Base-by-base conservation (phyloP, 2,888 invertebrate species). In the Lagria hirta region DNA sequence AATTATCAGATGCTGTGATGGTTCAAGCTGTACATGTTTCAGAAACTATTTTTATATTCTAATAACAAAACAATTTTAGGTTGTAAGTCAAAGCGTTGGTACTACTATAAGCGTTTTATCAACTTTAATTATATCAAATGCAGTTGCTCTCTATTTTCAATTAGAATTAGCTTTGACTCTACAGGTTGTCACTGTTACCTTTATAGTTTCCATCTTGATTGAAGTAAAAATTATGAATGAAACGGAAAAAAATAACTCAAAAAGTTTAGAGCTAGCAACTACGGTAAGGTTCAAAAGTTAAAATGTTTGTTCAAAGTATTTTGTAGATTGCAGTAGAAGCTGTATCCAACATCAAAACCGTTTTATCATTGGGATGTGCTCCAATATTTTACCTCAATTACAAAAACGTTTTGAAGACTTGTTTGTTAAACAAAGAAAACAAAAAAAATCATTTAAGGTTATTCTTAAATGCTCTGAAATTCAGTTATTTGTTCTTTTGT, bases 11-110 rank as follows among this genome's bases (percentile, higher is more conserved):
- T 1, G 89, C 88, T 1, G 80, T 88, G 1, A 79, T 81, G 36
- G 84, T 89, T 0, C 88, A 89, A 71, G 84, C 88, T 1, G 80
- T 88, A 1, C 78, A 81, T 36, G 84, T 89, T 0, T 88, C 89
- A 74, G 89, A 88, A 57, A 88, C 88, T 73, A 74, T 70, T 61
- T 20, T 10, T 26, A n/a, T n/a, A n/a, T n/a, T 5, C 26, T 15
- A n/a, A n/a, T n/a, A n/a, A n/a, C n/a, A n/a, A n/a, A n/a, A 22
- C 32, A n/a, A n/a, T 60, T 68, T 18, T 61, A 87, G 87, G 87
- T 87, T 2, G 87, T 88, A 2, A 88, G 88, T 8, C 86, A 86
- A 71, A 78, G 88, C 47, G 80, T 89, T 37, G 88, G 88, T 4
- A 84, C 84, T 11, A 81, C 89, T 21, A 69, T 88, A 1, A 86